Percentiles rank a stretch among this genome's conserved stretches.
Conservation (phyloP, 2,888 invertebrate species). For the Sinohyriopsis cumingii region DNA sequence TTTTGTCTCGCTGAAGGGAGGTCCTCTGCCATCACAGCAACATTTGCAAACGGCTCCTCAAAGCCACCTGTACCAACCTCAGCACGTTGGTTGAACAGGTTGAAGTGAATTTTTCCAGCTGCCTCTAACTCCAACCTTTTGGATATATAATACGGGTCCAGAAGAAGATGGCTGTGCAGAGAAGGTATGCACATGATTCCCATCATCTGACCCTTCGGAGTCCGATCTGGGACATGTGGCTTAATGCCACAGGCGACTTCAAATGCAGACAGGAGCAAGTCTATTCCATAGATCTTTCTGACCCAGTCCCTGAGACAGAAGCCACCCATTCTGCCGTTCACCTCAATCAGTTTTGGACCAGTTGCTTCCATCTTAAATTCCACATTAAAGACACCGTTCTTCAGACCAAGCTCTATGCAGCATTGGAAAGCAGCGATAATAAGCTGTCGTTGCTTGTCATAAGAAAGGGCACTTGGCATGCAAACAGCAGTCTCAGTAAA, state of each 20-base stretch:
- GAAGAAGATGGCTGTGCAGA: not conserved
- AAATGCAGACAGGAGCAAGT: conserved; percentile 1
- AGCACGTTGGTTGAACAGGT: not conserved
- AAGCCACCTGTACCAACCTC: not conserved
- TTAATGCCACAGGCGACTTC: conserved; percentile 1
- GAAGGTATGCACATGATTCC: conserved; percentile 2
- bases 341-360: conserved; percentile 12
- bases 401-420: not conserved
- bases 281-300: conserved; percentile 8
- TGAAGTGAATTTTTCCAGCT: not conserved
- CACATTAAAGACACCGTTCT: conserved; percentile 12
- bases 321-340: conserved; percentile 14
- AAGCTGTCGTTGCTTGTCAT: conserved; percentile 37
- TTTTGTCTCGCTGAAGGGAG: conserved; percentile 1
- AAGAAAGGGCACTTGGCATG: conserved; percentile 43
- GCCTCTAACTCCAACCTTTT: not conserved
- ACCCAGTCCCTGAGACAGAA: conserved; percentile 16
- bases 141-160: not conserved
- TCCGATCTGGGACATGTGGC: not conserved
- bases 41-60: conserved; percentile 12
- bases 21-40: conserved; percentile 7
- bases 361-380: conserved; percentile 14
- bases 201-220: conserved; percentile 1
- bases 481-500: conserved; percentile 45
- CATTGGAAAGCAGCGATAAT: conserved; percentile 22